Percentiles rank a stretch among this genome's conserved stretches.
Evolutionary conservation across 1,140 invertebrate genomes (phyloP).

Genomic region (Lamellibrachia luymesi): DNA sequence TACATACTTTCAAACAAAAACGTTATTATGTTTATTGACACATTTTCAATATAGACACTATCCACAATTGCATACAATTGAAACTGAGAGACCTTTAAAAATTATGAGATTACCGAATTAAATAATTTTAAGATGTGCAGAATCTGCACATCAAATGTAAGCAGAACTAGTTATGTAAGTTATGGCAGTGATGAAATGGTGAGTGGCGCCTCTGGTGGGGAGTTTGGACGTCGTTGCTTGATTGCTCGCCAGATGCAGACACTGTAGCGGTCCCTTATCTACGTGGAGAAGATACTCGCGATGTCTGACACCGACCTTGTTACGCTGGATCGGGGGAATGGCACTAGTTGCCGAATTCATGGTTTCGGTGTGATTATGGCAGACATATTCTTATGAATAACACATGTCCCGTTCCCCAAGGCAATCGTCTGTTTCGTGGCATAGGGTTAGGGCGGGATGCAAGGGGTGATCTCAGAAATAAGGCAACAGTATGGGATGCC

Average conservation of each 20-base stretch:
- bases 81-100: no score
- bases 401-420: neutral
- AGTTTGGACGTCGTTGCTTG: neutral
- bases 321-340: neutral
- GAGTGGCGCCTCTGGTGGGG: no score
- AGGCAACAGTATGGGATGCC: neutral
- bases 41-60: no score
- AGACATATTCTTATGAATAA: neutral
- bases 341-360: constrained; percentile 1
- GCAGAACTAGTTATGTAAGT: no score
- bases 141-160: no score
- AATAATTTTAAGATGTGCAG: no score
- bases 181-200: no score
- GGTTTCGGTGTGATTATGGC: neutral
- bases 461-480: neutral
- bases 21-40: no score
- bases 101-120: no score
- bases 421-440: neutral
- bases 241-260: neutral
- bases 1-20: no score
- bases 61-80: no score
- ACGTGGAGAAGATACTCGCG: constrained; percentile 2
- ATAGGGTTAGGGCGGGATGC: neutral
- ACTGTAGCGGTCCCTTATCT: neutral
- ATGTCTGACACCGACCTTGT: neutral